Evolutionary conservation across 2,113 vertebrate species (phyloP).

Genomic region (Fulmarus glacialis): DNA sequence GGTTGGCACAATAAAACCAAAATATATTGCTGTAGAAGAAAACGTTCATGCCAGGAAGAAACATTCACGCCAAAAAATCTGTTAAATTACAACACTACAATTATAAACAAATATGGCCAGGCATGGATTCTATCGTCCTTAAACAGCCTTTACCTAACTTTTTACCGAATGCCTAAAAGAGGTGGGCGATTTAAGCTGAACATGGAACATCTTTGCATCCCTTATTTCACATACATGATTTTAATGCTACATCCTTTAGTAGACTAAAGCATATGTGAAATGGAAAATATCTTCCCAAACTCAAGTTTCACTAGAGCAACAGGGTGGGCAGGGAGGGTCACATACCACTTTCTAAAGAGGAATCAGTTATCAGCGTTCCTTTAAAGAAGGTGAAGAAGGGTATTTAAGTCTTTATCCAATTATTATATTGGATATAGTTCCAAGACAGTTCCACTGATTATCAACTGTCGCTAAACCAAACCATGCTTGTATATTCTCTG

Average conservation of each 20-base stretch:
- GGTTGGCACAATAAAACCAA: conserved; percentile 14
- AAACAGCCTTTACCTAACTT: neutral
- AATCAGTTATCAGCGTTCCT: neutral
- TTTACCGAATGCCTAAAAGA: neutral
- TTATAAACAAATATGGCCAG: neutral
- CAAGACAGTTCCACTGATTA: neutral
- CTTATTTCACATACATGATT: neutral
- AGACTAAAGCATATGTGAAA: neutral
- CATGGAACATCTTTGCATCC: neutral
- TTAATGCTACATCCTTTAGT: neutral
- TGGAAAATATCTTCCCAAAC: neutral
- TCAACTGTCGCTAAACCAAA: neutral
- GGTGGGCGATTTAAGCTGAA: neutral
- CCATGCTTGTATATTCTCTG: neutral
- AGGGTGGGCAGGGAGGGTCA: neutral
- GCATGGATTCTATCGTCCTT: neutral
- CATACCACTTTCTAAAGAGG: neutral
- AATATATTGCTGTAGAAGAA: neutral
- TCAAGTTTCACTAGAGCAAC: neutral
- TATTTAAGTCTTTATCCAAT: neutral
- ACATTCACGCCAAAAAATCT: neutral
- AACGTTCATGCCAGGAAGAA: neutral
- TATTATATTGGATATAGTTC: neutral
- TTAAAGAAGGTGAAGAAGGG: neutral
- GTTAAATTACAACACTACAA: neutral